phyloP scores from a whole-genome alignment of 2,113 vertebrate genomes.

The Arenaria interpres region DNA sequence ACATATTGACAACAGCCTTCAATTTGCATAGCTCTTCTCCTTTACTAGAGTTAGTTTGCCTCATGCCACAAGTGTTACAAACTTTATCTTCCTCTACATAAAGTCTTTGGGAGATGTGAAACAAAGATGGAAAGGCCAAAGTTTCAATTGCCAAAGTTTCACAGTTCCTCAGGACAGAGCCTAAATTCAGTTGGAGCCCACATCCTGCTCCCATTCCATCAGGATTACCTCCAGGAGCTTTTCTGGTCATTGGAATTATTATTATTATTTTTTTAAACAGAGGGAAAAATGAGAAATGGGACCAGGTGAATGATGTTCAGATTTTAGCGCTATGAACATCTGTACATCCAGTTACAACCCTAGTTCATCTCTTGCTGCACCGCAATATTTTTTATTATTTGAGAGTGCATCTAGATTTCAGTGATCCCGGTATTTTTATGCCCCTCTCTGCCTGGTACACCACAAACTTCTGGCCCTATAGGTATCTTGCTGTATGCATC shows the following conservation, averaged over 20 bases:
- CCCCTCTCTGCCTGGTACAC: not conserved
- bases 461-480: not conserved
- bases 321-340: not conserved
- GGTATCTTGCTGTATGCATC: not conserved
- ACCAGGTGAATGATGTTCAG: fast-evolving
- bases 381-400: not conserved
- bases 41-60: not conserved
- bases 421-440: not conserved
- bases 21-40: not conserved
- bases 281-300: not conserved
- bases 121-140: not conserved
- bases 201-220: not conserved
- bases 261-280: not conserved
- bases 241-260: not conserved
- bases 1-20: not conserved
- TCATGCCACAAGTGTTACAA: not conserved
- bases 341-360: not conserved
- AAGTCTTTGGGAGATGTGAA: not conserved
- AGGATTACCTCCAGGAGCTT: not conserved
- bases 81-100: not conserved
- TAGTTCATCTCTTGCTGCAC: not conserved
- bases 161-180: not conserved
- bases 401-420: not conserved
- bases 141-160: not conserved
- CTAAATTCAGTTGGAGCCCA: not conserved